Conservation (phyloP, 2,888 invertebrate genomes). For the Ornithoptera priamus region DNA sequence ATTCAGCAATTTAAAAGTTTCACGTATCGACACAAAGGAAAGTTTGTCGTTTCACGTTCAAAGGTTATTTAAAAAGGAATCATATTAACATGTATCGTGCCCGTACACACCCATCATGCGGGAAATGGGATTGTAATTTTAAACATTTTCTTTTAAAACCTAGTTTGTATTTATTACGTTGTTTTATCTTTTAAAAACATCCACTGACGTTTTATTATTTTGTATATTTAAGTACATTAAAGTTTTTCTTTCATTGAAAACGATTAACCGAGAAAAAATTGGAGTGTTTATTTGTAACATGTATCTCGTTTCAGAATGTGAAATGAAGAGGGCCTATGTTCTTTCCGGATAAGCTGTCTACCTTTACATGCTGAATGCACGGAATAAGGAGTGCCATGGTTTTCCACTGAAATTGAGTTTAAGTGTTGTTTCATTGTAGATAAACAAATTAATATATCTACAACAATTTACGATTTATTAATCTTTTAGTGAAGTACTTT, state of each 20-base stretch:
- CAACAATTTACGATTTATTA: no score
- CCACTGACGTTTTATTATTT: neutral
- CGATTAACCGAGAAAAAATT: no score
- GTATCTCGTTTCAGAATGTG: no score
- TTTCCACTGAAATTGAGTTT: no score
- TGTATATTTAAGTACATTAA: neutral
- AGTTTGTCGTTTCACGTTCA: neutral
- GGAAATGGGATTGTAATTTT: conserved; percentile 1
- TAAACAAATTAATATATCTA: no score
- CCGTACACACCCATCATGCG: neutral
- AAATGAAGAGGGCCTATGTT: no score
- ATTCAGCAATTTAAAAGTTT: neutral
- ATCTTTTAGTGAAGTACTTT: no score
- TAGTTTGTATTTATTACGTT: neutral
- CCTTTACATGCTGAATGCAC: no score
- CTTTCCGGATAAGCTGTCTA: no score
- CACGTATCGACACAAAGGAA: neutral
- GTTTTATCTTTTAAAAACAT: neutral
- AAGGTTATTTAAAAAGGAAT: conserved; percentile 1
- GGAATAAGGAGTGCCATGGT: no score
- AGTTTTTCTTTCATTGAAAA: neutral
- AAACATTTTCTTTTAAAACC: neutral
- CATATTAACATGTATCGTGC: neutral
- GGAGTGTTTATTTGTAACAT: no score
- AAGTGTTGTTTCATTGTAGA: no score